Evolutionary conservation across 2,113 vertebrate genomes (phyloP), one percentile per base, ranked within the genome.

Genomic region (Uropsilus gracilis): DNA sequence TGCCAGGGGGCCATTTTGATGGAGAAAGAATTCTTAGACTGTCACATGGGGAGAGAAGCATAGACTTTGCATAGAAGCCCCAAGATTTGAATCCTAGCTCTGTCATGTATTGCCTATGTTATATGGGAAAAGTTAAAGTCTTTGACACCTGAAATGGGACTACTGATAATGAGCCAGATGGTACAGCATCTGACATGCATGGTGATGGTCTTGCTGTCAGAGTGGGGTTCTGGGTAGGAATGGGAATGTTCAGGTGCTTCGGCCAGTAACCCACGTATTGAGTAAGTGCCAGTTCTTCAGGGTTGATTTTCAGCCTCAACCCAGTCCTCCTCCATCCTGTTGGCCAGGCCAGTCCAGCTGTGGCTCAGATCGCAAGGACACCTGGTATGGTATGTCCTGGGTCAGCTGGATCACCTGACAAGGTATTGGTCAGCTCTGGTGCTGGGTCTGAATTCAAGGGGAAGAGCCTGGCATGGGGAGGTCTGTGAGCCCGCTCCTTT

Each of bases 61-160:
- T 13, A 72, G 64, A 61, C n/a, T 89, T 64, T 18, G 50, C 44
- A 53, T 59, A 1, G 6, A 63, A 1, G 26, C 61, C 87, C 86
- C 37, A 46, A 61, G 42, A 18, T 73, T 93, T 66, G 82, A 86
- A 81, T 91, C 69, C 50, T 37, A 44, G 30, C 63, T 82, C 42
- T 94, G 63, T 30, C 57, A 8, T 37, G 72, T 89, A 77, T 57
- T 84, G 83, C 86, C 42, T 53, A 1, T 92, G 57, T 94, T 59
- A 81, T 77, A 71, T 66, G 61, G 46, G 69, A 75, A 90, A 81
- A 59, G 55, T 85, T 81, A 30, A 77, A 90, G 57, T 61, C 76
- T 30, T 26, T 96, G 86, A 93, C 73, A 86, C 83, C 72, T 32
- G 18, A 85, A 68, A 50, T 73, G 73, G 63, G 48, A 57, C 61